Conservation (phyloP, 2,888 invertebrate genomes). For the Tetragonula carbonaria region DNA sequence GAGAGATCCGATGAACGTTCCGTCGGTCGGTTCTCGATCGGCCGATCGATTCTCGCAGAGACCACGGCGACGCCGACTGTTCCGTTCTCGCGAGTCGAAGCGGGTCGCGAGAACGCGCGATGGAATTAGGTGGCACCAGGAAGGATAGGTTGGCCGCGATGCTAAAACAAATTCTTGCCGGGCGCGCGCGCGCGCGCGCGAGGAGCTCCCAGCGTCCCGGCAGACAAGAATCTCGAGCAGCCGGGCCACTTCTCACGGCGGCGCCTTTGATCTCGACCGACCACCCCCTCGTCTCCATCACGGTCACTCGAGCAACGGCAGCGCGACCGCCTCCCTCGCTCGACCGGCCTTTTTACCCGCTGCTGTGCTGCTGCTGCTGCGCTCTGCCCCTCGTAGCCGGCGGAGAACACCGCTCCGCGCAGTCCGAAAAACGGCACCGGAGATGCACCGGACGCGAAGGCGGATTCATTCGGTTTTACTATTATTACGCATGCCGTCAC, state of each 20-base stretch:
- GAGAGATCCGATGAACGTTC: neutral
- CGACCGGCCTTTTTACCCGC: constrained; percentile 66
- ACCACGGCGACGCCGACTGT: too few species aligned
- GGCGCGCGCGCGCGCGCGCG: constrained; percentile 45
- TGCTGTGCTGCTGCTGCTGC: constrained; percentile 14
- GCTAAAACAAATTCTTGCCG: constrained; percentile 79
- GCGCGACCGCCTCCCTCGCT: constrained; percentile 60
- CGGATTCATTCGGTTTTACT: constrained; percentile 81
- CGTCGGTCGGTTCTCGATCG: neutral
- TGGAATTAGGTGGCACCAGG: constrained; percentile 47
- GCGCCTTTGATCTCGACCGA: constrained; percentile 79
- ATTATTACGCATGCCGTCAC: constrained; percentile 81
- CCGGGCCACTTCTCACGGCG: constrained; percentile 83
- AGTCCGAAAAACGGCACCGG: constrained; percentile 37
- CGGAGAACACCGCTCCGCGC: constrained; percentile 23
- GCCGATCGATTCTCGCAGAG: neutral
- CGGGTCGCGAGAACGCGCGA: neutral
- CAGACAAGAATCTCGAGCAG: constrained; percentile 83
- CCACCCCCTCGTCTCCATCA: constrained; percentile 74
- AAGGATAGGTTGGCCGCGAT: constrained; percentile 70
- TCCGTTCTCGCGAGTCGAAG: too few species aligned
- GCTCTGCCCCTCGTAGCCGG: constrained; percentile 36
- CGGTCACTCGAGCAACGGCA: constrained; percentile 70
- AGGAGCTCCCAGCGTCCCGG: constrained; percentile 77
- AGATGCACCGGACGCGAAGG: constrained; percentile 49